These are phyloP conservation scores for Drosophila fuyamai DNA, from an alignment of 1,140 invertebrate genomes.

Conservation along the genomic window DNA sequence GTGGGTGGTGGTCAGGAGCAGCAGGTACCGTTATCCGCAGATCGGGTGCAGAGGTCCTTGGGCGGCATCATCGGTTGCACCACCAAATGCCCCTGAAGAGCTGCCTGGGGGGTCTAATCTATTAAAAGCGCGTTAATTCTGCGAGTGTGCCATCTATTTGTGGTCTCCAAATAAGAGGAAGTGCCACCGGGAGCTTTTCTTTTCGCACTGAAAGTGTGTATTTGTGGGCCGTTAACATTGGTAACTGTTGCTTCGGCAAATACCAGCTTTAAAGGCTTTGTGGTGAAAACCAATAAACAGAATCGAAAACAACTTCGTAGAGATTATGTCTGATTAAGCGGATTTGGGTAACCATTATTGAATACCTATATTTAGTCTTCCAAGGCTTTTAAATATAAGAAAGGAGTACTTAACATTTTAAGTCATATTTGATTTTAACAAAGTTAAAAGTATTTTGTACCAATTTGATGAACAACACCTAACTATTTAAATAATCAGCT, in stretches of 20 bases:
- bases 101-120: conserved; percentile 28
- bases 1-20: neutral
- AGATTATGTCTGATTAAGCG: neutral
- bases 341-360: neutral
- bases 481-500: too few relatives aligned
- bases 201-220: neutral
- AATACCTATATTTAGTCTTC: too few relatives aligned
- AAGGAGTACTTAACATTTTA: too few relatives aligned
- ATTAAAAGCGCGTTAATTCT: conserved; percentile 50
- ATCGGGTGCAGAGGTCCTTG: conserved; percentile 43
- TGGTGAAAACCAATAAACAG: conserved; percentile 5
- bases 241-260: conserved; percentile 57
- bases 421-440: too few relatives aligned
- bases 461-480: too few relatives aligned
- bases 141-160: conserved; percentile 36
- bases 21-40: conserved; percentile 1
- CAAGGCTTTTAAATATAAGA: too few relatives aligned
- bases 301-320: neutral
- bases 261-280: conserved; percentile 33
- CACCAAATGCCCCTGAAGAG: conserved; percentile 18
- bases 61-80: conserved; percentile 24
- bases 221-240: conserved; percentile 35
- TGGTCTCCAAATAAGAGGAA: conserved; percentile 26
- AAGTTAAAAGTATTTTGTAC: too few relatives aligned
- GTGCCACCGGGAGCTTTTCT: conserved; percentile 24